Conservation (phyloP, 92 coral and sea anemone species). For the Parazoanthus atlanticus region DNA sequence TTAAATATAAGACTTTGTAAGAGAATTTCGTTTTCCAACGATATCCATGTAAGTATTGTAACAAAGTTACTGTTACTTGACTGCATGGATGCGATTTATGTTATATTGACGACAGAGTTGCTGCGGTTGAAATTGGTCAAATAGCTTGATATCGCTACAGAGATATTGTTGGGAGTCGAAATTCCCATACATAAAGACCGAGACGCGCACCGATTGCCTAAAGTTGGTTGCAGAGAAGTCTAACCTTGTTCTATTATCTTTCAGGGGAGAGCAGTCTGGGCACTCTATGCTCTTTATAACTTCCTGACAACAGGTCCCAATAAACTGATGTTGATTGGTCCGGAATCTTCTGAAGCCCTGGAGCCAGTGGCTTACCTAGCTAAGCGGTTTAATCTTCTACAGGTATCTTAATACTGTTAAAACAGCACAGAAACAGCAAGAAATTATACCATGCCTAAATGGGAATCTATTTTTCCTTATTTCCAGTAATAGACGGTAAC, state of each 20-base stretch:
- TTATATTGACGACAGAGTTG: no score
- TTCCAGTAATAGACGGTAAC: no score
- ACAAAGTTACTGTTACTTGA: no score
- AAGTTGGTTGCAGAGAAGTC: neutral
- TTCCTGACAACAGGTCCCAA: constrained; percentile 55
- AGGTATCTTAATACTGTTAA: constrained; percentile 46
- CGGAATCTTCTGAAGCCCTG: constrained; percentile 61
- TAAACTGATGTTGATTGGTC: constrained; percentile 80
- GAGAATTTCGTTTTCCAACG: neutral
- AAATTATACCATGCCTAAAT: no score
- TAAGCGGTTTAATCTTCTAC: constrained; percentile 53
- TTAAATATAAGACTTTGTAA: neutral
- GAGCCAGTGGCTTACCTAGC: constrained; percentile 76
- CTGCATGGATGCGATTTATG: no score
- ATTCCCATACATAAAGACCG: no score
- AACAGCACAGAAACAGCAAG: no score
- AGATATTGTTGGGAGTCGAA: no score
- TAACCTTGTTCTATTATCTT: neutral
- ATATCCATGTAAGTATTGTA: neutral
- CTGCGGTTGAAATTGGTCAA: no score
- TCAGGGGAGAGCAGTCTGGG: constrained; percentile 65
- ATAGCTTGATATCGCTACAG: no score
- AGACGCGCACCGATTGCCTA: no score
- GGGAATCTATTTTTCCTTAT: no score
- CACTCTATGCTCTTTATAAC: constrained; percentile 59